These are phyloP conservation scores for Silurus aristotelis DNA, from an alignment of 2,797 vertebrate genomes.

Conservation along the genomic window DNA sequence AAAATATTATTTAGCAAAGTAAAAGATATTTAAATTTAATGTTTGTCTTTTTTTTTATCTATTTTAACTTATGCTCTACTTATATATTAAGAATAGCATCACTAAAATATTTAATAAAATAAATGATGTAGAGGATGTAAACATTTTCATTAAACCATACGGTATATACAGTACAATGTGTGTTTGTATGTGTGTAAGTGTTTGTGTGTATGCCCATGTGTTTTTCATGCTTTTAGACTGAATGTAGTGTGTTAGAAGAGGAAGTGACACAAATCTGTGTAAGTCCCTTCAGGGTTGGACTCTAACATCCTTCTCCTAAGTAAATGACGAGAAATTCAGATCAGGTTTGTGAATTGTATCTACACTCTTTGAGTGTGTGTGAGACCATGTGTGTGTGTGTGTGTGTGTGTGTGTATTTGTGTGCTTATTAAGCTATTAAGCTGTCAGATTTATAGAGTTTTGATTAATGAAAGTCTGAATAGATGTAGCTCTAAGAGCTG, in stretches of 20 bases:
- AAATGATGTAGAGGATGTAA: neutral
- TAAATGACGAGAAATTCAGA: neutral
- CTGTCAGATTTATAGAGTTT: constrained; percentile 38
- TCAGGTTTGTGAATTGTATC: neutral
- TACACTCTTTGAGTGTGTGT: neutral
- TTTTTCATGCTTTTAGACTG: neutral
- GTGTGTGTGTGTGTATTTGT: constrained; percentile 22
- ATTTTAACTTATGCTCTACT: too few relatives aligned
- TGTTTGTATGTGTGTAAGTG: too few relatives aligned
- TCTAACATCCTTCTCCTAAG: neutral
- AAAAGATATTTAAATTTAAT: neutral
- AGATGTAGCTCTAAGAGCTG: constrained; percentile 41
- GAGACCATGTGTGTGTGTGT: constrained; percentile 3
- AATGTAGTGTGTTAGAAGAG: neutral
- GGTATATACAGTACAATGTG: neutral
- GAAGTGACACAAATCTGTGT: constrained; percentile 9
- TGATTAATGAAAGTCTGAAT: constrained; percentile 51
- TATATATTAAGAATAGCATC: neutral
- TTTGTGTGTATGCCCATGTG: neutral
- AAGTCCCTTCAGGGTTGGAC: neutral
- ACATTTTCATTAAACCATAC: neutral
- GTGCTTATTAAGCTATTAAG: constrained; percentile 45
- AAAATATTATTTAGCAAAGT: neutral
- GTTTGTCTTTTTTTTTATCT: too few relatives aligned
- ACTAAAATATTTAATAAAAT: too few relatives aligned